Percentiles rank a stretch among this genome's conserved stretches.
Conservation (phyloP, 2,797 vertebrate genomes). For the Sparidentex hasta region DNA sequence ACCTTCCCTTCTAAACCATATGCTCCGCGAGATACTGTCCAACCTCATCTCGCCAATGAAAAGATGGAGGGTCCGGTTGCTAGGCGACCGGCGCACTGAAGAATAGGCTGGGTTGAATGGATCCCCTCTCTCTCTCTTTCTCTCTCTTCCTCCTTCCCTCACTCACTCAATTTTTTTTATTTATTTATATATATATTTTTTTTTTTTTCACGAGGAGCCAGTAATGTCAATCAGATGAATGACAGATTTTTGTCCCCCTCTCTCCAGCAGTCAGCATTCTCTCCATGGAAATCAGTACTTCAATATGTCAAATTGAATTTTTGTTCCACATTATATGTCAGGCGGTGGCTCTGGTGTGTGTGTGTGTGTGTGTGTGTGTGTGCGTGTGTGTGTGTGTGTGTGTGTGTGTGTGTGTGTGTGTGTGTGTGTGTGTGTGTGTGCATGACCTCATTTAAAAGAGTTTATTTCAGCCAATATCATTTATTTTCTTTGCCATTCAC, state of each 20-base stretch:
- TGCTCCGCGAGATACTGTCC: conserved; percentile 77
- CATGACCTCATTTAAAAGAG: conserved; percentile 73
- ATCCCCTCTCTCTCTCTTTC: conserved; percentile 47
- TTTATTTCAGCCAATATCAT: conserved; percentile 72
- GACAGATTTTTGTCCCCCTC: conserved; percentile 37
- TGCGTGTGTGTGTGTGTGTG: conserved; percentile 49
- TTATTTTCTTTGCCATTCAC: conserved; percentile 73
- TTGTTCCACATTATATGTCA: conserved; percentile 64
- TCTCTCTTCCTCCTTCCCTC: background rate
- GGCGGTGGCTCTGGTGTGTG: conserved; percentile 39
- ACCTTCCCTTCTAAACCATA: conserved; percentile 72
- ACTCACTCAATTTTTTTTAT: conserved; percentile 27
- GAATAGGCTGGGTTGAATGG: conserved; percentile 89
- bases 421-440: conserved; percentile 33
- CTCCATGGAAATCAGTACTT: conserved; percentile 76
- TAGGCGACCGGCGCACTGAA: conserved; percentile 87
- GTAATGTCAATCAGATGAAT: conserved; percentile 76
- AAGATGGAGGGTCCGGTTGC: conserved; percentile 83
- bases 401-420: conserved; percentile 48
- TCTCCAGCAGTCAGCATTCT: conserved; percentile 64
- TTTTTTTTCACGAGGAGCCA: conserved; percentile 41
- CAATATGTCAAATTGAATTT: conserved; percentile 83
- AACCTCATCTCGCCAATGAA: conserved; percentile 63
- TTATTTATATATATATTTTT: too few species aligned
- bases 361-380: conserved; percentile 50